Evolutionary conservation across 1,140 invertebrate genomes (phyloP), one percentile per base, ranked within the genome.

Genomic region (Heliconius himera): DNA sequence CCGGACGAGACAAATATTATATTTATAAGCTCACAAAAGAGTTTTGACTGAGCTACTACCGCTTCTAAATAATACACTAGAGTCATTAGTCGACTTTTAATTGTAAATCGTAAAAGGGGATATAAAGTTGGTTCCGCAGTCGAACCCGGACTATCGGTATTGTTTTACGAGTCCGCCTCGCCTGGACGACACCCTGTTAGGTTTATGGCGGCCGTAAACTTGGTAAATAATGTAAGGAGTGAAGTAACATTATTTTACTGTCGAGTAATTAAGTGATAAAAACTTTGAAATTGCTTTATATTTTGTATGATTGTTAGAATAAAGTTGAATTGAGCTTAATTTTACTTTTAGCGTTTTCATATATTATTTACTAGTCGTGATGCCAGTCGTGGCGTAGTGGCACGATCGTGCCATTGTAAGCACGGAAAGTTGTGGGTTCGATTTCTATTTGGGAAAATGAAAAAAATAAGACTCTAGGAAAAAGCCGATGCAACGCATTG

Each of bases 31-130:
- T 46, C 1, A 4, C 41, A 46, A 46, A 16, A 16, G 41, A 16
- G 41, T 46, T 16, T 46, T 46, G 41, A 46, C 41, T 46, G 41
- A 46, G 41, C 41, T 51, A 51, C 49, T 51, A 20, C 0, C 18
- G 16, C 18, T 20, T 20, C 49, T 51, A 51, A 18, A 51, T 18
- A 51, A 20, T 51, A 18, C 5, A 20, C 5, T 20, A 6, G 49
- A 51, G 49, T 51, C 77, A 73, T 82, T 81, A 76, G 36, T 73
- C 38, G 56, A 79, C 38, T 79, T 82, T 85, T 85, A 83, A 83
- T 83, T 85, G 84, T 81, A 26, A 70, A 71, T 73, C 81, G 72
- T 85, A 84, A 85, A 85, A 80, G 70, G 56, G 33, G 70, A 60
- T 78, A 70, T 80, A 77, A 84, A 80, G 72, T 79, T 49, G 70